These are phyloP conservation scores for Lasioglossum lativentre DNA, from an alignment of 2,888 invertebrate genomes.

Conservation along the genomic window DNA sequence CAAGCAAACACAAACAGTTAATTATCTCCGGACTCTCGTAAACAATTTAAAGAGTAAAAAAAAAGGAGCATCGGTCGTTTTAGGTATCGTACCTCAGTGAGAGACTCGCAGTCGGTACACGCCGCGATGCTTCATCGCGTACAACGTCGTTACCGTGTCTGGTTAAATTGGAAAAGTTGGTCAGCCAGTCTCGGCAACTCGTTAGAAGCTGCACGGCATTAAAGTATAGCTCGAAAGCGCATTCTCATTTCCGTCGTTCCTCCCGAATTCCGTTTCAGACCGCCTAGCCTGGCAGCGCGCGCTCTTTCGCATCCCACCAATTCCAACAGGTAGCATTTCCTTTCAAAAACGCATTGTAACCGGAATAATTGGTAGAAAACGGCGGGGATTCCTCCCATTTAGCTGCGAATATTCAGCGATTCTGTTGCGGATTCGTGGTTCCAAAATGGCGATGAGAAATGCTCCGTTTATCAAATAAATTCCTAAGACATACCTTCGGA, in stretches of 20 bases:
- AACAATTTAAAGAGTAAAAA: not conserved
- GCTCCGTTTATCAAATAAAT: not conserved
- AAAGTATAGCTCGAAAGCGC: constrained; percentile 36
- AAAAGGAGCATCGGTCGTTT: not conserved
- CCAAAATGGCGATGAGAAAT: not conserved
- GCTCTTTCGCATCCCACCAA: not conserved
- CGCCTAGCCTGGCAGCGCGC: not conserved
- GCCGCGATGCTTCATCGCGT: constrained; percentile 53
- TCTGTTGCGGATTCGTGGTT: not conserved
- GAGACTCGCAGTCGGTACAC: constrained; percentile 36
- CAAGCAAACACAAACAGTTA: not conserved
- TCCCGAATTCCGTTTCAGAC: constrained; percentile 6
- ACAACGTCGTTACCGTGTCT: constrained; percentile 55
- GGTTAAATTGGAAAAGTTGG: constrained; percentile 73
- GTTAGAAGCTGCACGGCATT: constrained; percentile 47
- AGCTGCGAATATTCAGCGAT: not conserved
- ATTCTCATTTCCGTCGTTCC: constrained; percentile 39
- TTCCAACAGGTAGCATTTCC: constrained; percentile 7
- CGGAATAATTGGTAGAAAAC: not conserved
- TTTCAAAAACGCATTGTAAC: constrained; percentile 15
- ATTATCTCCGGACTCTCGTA: not conserved
- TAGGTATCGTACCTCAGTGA: not conserved
- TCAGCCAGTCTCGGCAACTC: constrained; percentile 50
- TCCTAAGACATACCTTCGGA: not conserved
- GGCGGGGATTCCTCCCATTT: not conserved